These are phyloP conservation scores for Pelodytes ibericus DNA, from an alignment of 2,797 vertebrate species.

Conservation along the genomic window DNA sequence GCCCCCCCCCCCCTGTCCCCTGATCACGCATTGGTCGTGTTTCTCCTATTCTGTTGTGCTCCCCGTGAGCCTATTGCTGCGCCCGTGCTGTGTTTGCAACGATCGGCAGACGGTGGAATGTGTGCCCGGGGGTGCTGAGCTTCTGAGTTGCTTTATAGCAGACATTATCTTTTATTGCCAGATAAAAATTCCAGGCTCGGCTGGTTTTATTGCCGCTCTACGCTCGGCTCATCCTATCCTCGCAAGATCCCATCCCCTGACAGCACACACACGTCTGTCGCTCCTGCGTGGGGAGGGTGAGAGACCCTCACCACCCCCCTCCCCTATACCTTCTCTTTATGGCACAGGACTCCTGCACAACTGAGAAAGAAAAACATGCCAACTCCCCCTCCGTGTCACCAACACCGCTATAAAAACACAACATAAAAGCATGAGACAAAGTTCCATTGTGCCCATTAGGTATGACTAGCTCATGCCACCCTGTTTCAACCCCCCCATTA, in stretches of 20 bases:
- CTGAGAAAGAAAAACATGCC: neutral
- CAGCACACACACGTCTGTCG: conserved; percentile 24
- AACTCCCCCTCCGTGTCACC: conserved; percentile 26
- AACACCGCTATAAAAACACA: neutral
- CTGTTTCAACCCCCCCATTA: neutral
- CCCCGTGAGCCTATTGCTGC: conserved; percentile 21
- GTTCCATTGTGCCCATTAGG: neutral
- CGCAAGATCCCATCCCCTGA: conserved; percentile 38
- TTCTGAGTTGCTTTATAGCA: conserved; percentile 57
- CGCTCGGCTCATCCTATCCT: conserved; percentile 53
- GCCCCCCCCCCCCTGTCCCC: neutral
- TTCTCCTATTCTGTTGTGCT: conserved; percentile 3
- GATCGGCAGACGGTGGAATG: conserved; percentile 55
- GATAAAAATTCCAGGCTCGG: conserved; percentile 59
- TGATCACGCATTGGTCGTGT: neutral
- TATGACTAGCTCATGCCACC: neutral
- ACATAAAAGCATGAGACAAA: neutral
- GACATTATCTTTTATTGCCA: conserved; percentile 62
- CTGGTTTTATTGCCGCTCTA: conserved; percentile 61
- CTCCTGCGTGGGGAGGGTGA: neutral
- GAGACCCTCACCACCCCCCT: rapidly evolving
- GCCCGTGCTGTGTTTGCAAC: conserved; percentile 54
- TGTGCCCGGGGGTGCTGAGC: conserved; percentile 48
- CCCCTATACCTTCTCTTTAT: neutral
- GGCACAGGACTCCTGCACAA: neutral